A percentile compares a stretch with the other conserved stretches of the same genome.
These are phyloP conservation scores for Popillia japonica DNA, from an alignment of 1,140 invertebrate genomes.

Conservation along the genomic window DNA sequence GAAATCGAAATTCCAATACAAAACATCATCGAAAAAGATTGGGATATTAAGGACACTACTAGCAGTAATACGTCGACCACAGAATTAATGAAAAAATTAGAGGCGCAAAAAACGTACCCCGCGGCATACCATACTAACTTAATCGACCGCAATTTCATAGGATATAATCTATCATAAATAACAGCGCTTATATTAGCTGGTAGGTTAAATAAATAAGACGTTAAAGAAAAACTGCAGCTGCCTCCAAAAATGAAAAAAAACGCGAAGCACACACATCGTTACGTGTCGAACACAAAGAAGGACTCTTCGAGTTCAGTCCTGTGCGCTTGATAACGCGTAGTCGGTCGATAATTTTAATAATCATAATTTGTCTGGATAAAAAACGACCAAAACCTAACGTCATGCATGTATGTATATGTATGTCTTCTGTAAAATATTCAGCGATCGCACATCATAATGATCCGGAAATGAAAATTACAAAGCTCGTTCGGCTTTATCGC, in stretches of 20 bases:
- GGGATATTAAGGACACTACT: no score
- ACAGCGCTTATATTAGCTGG: background rate
- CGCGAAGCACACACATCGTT: constrained; percentile 5
- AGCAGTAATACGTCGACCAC: no score
- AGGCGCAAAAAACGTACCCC: background rate
- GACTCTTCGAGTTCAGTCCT: background rate
- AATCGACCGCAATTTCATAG: background rate
- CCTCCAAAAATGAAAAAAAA: background rate
- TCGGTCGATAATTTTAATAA: constrained; percentile 1
- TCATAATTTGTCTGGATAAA: background rate
- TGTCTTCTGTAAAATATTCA: background rate
- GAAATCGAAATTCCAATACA: no score
- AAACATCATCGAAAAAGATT: no score
- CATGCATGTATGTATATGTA: background rate
- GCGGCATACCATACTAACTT: background rate
- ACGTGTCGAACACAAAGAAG: background rate
- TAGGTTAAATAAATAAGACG: constrained; percentile 1
- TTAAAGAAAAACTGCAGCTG: background rate
- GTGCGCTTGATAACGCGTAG: background rate
- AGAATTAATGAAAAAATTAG: no score
- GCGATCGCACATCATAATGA: background rate
- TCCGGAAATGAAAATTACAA: constrained; percentile 18
- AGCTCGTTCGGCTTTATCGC: constrained; percentile 12
- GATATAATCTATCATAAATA: no score
- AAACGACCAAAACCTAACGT: background rate